Evolutionary conservation across 2,797 vertebrate species (phyloP), one percentile per base, ranked within the genome.

Genomic region (Schizopygopsis malacanthus): DNA sequence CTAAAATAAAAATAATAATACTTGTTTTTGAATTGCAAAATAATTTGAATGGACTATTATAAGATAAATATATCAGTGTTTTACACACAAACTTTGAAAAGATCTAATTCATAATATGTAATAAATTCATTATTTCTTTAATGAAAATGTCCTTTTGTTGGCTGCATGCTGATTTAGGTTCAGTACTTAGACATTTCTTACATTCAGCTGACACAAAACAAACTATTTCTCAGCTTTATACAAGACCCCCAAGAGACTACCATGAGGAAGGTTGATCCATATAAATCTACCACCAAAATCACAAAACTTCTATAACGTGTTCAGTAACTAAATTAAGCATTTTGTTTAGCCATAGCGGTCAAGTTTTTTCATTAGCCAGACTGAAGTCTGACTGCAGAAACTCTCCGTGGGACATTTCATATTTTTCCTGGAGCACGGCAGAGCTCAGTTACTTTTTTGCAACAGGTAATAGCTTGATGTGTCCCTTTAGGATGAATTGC

Each of bases 401-500:
- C 22, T 18, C 15, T 52, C 56, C 56, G 39, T 15, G 54, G 56
- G 67, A 54, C 16, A 20, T 22, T 1, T 11, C 16, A 10, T 70
- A 54, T 85, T 78, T 47, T 84, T 88, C 33, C 65, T 87, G 84
- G 84, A 85, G 79, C 72, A 1, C 28, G 1, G 28, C 63, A 33
- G 28, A 15, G 20, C 22, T 83, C 50, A 18, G 5, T 52, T 25
- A 12, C 70, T 43, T 71, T 85, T 87, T 52, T 52, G 82, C 54
- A 86, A 85, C 81, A 82, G 56, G 70, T 77, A 86, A 82, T 75
- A 20, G n/a, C 69, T 83, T 81, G 12, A 80, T 71, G 18, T 71
- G n/a, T 81, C 85, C 54, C 65, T 82, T 69, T 69, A 54, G 81
- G 67, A 75, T 78, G 39, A 77, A 73, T 59, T 43, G 5, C 41